These are phyloP conservation scores for Ceratina calcarata DNA, from an alignment of 1,140 invertebrate genomes.

Conservation along the genomic window DNA sequence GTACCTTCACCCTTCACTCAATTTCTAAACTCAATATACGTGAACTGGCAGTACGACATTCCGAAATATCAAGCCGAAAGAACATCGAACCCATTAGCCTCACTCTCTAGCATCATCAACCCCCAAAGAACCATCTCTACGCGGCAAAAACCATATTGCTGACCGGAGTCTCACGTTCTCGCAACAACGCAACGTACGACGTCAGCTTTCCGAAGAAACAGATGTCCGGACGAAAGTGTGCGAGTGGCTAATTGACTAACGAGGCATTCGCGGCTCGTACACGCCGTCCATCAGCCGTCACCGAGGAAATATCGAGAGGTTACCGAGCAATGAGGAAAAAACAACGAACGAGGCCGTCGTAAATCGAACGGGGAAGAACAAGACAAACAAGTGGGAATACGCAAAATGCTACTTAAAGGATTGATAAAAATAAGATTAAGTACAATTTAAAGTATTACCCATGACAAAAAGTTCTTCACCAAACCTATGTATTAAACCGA, in stretches of 20 bases:
- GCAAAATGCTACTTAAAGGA: too few species aligned
- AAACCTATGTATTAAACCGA: too few species aligned
- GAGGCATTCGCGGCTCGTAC: slow-evolving; percentile 47
- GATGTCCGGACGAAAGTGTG: slow-evolving; percentile 31
- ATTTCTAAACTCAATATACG: not conserved
- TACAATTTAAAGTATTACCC: too few species aligned
- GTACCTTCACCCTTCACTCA: not conserved
- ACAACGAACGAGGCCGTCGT: not conserved
- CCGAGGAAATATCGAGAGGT: slow-evolving; percentile 41
- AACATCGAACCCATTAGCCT: not conserved
- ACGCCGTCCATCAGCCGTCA: slow-evolving; percentile 48
- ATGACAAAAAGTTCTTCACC: too few species aligned
- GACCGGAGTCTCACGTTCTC: too few species aligned
- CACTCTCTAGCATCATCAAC: not conserved
- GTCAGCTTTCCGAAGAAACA: slow-evolving; percentile 25
- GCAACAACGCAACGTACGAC: too few species aligned
- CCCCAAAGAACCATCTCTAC: not conserved
- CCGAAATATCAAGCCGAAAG: not conserved
- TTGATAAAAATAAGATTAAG: not conserved
- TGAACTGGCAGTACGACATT: not conserved
- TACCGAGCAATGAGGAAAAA: not conserved
- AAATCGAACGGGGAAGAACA: not conserved
- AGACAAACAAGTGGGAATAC: not conserved
- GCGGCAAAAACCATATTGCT: not conserved
- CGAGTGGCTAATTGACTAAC: slow-evolving; percentile 53